A percentile compares a stretch with the other conserved stretches of the same genome.
These are phyloP conservation scores for Mactra quadrangularis DNA, from an alignment of 1,140 invertebrate species.

Conservation along the genomic window DNA sequence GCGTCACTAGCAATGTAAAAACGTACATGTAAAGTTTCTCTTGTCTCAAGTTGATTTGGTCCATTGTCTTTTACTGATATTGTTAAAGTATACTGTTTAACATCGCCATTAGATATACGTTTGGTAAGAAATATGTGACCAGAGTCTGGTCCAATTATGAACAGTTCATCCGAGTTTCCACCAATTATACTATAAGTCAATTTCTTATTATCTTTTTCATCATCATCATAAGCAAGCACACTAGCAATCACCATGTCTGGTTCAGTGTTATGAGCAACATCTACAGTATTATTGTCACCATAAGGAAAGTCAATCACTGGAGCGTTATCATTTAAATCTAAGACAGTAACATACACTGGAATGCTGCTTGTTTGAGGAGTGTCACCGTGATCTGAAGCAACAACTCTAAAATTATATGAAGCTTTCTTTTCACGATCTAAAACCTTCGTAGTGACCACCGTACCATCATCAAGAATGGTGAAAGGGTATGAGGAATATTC, in stretches of 20 bases:
- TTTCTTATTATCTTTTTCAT: conserved; percentile 65
- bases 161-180: conserved; percentile 71
- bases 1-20: conserved; percentile 19
- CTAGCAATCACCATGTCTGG: conserved; percentile 66
- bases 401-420: conserved; percentile 71
- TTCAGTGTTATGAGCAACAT: conserved; percentile 61
- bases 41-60: conserved; percentile 44
- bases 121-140: conserved; percentile 71
- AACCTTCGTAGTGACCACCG: conserved; percentile 46
- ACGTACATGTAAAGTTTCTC: conserved; percentile 24
- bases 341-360: conserved; percentile 71
- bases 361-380: conserved; percentile 46
- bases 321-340: conserved; percentile 81
- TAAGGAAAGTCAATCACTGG: conserved; percentile 76
- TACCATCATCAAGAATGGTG: conserved; percentile 53
- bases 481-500: conserved; percentile 85
- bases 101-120: conserved; percentile 63
- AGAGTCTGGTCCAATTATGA: conserved; percentile 69
- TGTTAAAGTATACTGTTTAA: conserved; percentile 67
- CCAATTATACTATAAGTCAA: conserved; percentile 59
- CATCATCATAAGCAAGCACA: conserved; percentile 71
- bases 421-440: conserved; percentile 66
- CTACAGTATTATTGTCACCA: conserved; percentile 71
- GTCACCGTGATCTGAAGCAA: conserved; percentile 70
- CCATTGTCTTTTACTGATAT: conserved; percentile 74